phyloP scores from a whole-genome alignment of 2,113 vertebrate genomes.

The Garra rufa region DNA sequence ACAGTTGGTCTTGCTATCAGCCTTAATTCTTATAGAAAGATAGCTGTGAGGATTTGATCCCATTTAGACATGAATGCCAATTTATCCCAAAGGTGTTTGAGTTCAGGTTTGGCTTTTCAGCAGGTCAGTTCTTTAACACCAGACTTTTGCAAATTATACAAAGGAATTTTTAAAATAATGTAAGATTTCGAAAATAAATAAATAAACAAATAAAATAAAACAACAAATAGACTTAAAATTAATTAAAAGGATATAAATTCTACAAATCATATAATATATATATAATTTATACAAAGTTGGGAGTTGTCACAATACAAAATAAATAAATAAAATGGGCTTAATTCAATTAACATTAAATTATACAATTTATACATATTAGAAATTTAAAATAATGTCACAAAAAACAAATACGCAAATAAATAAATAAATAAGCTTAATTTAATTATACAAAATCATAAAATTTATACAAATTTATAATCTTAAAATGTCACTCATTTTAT shows the following conservation, averaged over 20 bases:
- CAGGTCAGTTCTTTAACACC: neutral
- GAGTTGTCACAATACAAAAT: neutral
- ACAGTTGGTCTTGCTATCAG: neutral
- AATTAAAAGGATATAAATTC: no score
- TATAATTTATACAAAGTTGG: neutral
- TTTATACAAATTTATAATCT: neutral
- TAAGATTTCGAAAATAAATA: neutral
- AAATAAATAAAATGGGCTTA: neutral
- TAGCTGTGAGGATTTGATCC: neutral
- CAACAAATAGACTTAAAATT: no score
- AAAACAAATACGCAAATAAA: no score
- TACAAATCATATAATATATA: no score
- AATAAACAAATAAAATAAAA: neutral
- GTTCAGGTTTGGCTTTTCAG: neutral
- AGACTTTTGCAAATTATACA: neutral
- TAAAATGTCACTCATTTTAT: neutral
- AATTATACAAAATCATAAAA: no score
- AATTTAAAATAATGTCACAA: neutral
- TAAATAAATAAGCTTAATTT: no score
- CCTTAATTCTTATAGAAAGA: neutral
- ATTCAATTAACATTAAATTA: neutral
- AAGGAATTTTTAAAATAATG: neutral
- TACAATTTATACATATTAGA: neutral
- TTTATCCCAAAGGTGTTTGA: slow-evolving; percentile 9
- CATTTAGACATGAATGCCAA: neutral